Conservation (phyloP, 2,113 vertebrate genomes). For the Cyanoderma ruficeps region DNA sequence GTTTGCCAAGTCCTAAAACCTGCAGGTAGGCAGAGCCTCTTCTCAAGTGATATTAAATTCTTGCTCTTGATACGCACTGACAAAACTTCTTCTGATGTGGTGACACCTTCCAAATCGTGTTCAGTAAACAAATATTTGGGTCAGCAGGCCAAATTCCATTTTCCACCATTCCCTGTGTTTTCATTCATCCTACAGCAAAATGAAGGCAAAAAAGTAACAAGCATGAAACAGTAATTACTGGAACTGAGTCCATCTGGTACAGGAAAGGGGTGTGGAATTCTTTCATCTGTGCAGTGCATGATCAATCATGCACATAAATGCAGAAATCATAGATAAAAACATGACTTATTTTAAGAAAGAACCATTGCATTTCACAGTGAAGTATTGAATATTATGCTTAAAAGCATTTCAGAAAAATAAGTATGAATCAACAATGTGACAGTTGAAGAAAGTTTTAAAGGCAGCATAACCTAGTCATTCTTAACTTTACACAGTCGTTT, state of each 20-base stretch:
- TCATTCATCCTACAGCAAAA: not conserved
- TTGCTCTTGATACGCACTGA: not conserved
- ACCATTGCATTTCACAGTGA: not conserved
- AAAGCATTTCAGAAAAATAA: not conserved
- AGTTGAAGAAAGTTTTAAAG: not conserved
- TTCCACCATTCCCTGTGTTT: not conserved
- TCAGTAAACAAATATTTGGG: not conserved
- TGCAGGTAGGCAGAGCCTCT: not conserved
- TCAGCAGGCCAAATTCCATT: not conserved
- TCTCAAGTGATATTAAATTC: not conserved
- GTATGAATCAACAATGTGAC: not conserved
- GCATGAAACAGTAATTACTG: constrained; percentile 11
- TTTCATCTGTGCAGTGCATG: not conserved
- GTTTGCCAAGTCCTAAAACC: not conserved
- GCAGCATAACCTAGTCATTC: not conserved
- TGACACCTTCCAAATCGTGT: not conserved
- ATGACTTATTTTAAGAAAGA: not conserved
- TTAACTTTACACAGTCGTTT: not conserved
- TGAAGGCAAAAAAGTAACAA: not conserved
- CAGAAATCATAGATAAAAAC: not conserved
- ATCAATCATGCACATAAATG: not conserved
- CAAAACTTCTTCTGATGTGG: not conserved
- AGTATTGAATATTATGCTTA: not conserved
- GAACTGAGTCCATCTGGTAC: not conserved
- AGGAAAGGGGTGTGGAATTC: not conserved